Evolutionary conservation across 2,113 vertebrate species (phyloP).

Genomic region (Seriola quinqueradiata): DNA sequence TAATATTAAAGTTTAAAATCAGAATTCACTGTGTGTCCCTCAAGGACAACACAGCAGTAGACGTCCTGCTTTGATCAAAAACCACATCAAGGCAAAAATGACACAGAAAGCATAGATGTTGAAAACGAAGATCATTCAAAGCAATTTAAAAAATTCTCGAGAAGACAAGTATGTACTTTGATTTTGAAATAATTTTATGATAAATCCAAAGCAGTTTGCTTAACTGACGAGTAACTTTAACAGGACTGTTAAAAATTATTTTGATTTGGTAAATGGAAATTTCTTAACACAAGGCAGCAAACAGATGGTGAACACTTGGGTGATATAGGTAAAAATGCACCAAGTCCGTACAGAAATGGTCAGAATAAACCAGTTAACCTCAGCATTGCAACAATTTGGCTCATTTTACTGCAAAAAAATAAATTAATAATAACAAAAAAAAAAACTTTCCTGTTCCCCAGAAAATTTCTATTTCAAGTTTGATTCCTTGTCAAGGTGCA

Average conservation of each 20-base stretch:
- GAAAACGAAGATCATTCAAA: conserved; percentile 20
- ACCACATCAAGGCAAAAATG: conserved; percentile 29
- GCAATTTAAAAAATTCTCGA: neutral
- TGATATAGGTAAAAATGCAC: neutral
- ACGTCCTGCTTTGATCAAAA: conserved; percentile 55
- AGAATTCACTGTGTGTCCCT: conserved; percentile 10
- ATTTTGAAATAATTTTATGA: conserved; percentile 13
- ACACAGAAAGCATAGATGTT: conserved; percentile 6
- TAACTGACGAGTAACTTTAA: conserved; percentile 12
- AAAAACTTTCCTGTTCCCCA: neutral
- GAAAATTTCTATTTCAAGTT: conserved; percentile 4
- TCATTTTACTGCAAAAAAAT: neutral
- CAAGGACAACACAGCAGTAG: conserved; percentile 18
- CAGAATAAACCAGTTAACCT: neutral
- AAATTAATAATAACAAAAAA: neutral
- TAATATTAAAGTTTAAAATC: conserved; percentile 22
- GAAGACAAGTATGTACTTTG: neutral
- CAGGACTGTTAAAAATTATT: neutral
- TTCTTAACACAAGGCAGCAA: no score
- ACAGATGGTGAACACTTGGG: no score
- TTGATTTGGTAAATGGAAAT: neutral
- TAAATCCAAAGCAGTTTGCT: conserved; percentile 7
- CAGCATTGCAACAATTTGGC: neutral
- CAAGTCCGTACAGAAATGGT: neutral
- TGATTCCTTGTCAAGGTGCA: neutral